Percentiles rank a stretch among this genome's conserved stretches.
phyloP scores from a whole-genome alignment of 2,888 invertebrate species.

The Antitype chi region DNA sequence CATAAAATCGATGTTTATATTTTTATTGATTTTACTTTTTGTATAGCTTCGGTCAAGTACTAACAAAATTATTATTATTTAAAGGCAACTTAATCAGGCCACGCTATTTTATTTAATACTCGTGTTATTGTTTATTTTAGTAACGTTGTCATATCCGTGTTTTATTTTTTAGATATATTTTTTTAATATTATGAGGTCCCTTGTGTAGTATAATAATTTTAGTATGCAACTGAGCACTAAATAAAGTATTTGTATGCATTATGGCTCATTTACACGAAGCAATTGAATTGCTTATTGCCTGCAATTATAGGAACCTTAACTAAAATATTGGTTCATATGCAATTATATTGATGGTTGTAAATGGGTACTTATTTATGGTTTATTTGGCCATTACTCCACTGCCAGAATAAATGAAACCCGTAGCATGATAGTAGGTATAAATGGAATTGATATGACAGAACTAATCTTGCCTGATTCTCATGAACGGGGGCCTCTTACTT shows the following conservation, averaged over 20 bases:
- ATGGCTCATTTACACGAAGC: background rate
- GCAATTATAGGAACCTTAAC: conserved; percentile 1
- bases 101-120: conserved; percentile 58
- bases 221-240: conserved; percentile 20
- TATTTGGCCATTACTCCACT: conserved; percentile 52
- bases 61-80: conserved; percentile 53
- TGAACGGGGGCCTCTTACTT: conserved; percentile 67
- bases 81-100: conserved; percentile 24
- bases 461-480: conserved; percentile 66
- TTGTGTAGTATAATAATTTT: conserved; percentile 10
- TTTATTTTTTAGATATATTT: conserved; percentile 56
- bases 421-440: conserved; percentile 15
- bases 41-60: conserved; percentile 45
- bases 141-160: conserved; percentile 41
- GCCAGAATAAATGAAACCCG: conserved; percentile 37
- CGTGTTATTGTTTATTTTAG: conserved; percentile 50
- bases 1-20: conserved; percentile 40
- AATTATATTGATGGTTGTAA: conserved; percentile 15
- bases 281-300: conserved; percentile 4
- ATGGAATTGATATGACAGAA: conserved; percentile 49
- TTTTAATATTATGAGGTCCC: conserved; percentile 53
- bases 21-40: conserved; percentile 25
- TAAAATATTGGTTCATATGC: background rate
- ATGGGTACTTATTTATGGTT: conserved; percentile 40
- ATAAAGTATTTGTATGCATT: conserved; percentile 29